Base-by-base conservation (phyloP, 2,888 invertebrate genomes). In the Eilema depressum region DNA sequence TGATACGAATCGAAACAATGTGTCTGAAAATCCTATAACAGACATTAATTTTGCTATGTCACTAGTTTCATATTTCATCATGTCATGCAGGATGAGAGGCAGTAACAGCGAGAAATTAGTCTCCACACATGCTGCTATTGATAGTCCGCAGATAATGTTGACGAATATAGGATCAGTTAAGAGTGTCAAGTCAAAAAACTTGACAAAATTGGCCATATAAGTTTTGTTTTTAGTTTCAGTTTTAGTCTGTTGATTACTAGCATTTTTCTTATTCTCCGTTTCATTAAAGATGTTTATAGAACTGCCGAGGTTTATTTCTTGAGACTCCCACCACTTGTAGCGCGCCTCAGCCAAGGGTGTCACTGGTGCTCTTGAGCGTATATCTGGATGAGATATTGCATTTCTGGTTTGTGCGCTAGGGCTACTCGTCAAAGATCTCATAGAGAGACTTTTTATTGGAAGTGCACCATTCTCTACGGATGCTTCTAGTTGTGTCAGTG, bases 111-210 rank as follows among this genome's bases (percentile, higher is more conserved):
- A 96, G 85, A 97, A 97, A 83, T 97, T 97, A 0, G 96, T 95
- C 86, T 97, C 97, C 0, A 97, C 97, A 82, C 97, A 96, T 11
- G 97, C 95, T 0, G 97, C 97, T 53, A 97, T 87, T 0, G 97
- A 96, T 86, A 97, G 91, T 23, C 97, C 97, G 63, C 97, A 71
- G 92, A 97, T 95, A 75, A 97, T 96, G 81, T 96, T 97, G 0
- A 97, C 95, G 84, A 97, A 97, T 78, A 96, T 93, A 30, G 96
- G 96, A 89, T 97, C 97, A 75, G 91, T 95, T n/a, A 97, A 87
- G 61, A 97, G 91, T 60, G 96, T 96, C 67, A 97, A 89, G 88
- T 97, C 97, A 83, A 97, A 97, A 74, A 96, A 95, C 25, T 93
- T 88, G 0, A 96, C 91, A 25, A 96, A 83, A 69, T 88, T 91